A percentile compares a stretch with the other conserved stretches of the same genome.
Evolutionary conservation across 2,888 invertebrate genomes (phyloP).

Genomic region (Pammene fasciana): DNA sequence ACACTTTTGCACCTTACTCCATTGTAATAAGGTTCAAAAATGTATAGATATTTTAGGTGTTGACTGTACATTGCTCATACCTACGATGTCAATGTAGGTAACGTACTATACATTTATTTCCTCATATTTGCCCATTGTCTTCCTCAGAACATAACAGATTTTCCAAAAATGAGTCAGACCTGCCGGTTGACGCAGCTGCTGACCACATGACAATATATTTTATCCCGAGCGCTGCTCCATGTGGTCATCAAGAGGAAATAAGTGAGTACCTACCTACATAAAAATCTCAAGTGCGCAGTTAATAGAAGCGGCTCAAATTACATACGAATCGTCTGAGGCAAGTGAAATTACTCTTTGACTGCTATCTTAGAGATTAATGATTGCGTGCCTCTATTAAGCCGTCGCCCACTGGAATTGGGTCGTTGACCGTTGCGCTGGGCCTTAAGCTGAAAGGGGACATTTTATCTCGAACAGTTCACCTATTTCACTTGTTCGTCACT

Average conservation of each 20-base stretch:
- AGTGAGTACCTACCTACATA: slow-evolving; percentile 14
- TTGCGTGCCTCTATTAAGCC: slow-evolving; percentile 55
- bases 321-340: slow-evolving; percentile 31
- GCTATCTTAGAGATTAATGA: slow-evolving; percentile 57
- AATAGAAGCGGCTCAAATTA: slow-evolving; percentile 30
- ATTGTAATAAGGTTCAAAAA: too few relatives aligned
- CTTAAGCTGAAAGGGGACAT: slow-evolving; percentile 36
- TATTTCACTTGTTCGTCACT: slow-evolving; percentile 35
- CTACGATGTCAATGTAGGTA: too few relatives aligned
- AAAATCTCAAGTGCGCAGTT: slow-evolving; percentile 35
- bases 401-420: slow-evolving; percentile 55
- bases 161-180: slow-evolving; percentile 18
- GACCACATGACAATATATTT: slow-evolving; percentile 16
- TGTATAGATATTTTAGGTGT: too few relatives aligned
- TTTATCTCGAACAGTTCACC: slow-evolving; percentile 46
- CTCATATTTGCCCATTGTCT: background rate
- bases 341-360: slow-evolving; percentile 43
- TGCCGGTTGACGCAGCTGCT: slow-evolving; percentile 11
- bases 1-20: too few relatives aligned
- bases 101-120: background rate
- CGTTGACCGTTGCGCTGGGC: slow-evolving; percentile 52
- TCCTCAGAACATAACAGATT: slow-evolving; percentile 5
- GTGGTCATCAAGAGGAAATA: slow-evolving; percentile 27
- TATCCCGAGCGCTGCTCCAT: slow-evolving; percentile 11
- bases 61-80: too few relatives aligned